phyloP scores from a whole-genome alignment of 1,140 invertebrate species.

The Ectropis grisescens region DNA sequence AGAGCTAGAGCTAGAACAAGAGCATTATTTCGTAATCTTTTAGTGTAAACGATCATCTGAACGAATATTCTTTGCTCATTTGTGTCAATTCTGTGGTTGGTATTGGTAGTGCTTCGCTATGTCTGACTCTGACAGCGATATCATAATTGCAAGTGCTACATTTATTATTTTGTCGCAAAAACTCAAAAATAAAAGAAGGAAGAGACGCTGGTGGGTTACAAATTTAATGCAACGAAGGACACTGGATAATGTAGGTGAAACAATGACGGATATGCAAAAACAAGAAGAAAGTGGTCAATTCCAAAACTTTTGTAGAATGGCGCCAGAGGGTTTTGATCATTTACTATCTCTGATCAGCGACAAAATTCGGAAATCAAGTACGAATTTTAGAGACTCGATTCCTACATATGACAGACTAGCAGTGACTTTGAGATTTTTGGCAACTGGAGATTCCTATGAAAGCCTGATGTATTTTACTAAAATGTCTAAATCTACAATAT shows the following conservation, averaged over 20 bases:
- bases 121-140: conserved; percentile 16
- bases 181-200: conserved; percentile 11
- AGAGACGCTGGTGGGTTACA: conserved; percentile 12
- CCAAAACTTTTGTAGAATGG: conserved; percentile 5
- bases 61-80: conserved; percentile 14
- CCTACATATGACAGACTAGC: conserved; percentile 15
- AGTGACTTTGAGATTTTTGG: conserved; percentile 3
- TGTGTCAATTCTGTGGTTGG: conserved; percentile 12
- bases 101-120: conserved; percentile 15
- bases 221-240: conserved; percentile 12
- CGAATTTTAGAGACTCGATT: conserved; percentile 17
- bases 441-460: conserved; percentile 11
- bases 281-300: conserved; percentile 7
- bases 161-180: conserved; percentile 10
- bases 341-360: conserved; percentile 16
- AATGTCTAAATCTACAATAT: conserved; percentile 12
- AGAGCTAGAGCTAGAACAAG: conserved; percentile 11
- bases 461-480: conserved; percentile 13
- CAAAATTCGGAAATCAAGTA: conserved; percentile 11
- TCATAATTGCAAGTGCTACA: conserved; percentile 2
- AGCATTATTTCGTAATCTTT: conserved; percentile 12
- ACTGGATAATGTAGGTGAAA: conserved; percentile 10
- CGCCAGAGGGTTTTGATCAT: conserved; percentile 17
- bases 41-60: conserved; percentile 13
- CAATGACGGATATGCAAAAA: conserved; percentile 6